Evolutionary conservation across 2,888 invertebrate genomes (phyloP), one percentile per base, ranked within the genome.

Genomic region (Pterostichus niger): DNA sequence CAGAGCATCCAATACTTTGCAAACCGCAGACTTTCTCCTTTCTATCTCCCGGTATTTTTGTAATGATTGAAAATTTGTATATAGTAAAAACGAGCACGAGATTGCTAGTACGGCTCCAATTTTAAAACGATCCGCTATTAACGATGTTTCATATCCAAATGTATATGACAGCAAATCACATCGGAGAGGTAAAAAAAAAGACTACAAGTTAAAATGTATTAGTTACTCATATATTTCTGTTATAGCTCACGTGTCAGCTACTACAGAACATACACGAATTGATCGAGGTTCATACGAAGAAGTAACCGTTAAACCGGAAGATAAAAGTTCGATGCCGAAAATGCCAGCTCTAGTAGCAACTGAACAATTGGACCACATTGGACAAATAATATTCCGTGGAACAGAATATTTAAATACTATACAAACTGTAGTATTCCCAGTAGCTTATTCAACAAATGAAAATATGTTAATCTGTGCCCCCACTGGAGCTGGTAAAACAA

Each of bases 401-500:
- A 95, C 97, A 78, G 94, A 96, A 88, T 92, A 93, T 77, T 91
- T 99, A 46, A 99, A 99, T 90, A 92, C 96, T 80, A 99, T 99
- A 86, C 99, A 99, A 89, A 97, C 97, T 0, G 95, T 99, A 64
- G 99, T 99, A 0, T 99, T 95, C 89, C 95, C 97, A 84, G 94
- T 97, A 0, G 99, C 99, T 0, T 99, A 99, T 91, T 94, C 96
- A 87, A 97, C 97, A 1, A 98, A 99, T 88, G 98, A 99, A 89
- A 99, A 99, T 90, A 92, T 99, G 87, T 90, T 99, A 77, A 97
- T 99, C 82, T 99, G 99, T 90, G 99, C 99, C 0, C 99, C 99
- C 0, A 99, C 99, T 0, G 99, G 99, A 4, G 99, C 99, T 0
- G 99, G 99, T 35, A 99, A 99, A 91, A 99, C 99, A 0, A 99